phyloP scores from a whole-genome alignment of 92 coral and sea anemone genomes.

The Porites lobata region DNA sequence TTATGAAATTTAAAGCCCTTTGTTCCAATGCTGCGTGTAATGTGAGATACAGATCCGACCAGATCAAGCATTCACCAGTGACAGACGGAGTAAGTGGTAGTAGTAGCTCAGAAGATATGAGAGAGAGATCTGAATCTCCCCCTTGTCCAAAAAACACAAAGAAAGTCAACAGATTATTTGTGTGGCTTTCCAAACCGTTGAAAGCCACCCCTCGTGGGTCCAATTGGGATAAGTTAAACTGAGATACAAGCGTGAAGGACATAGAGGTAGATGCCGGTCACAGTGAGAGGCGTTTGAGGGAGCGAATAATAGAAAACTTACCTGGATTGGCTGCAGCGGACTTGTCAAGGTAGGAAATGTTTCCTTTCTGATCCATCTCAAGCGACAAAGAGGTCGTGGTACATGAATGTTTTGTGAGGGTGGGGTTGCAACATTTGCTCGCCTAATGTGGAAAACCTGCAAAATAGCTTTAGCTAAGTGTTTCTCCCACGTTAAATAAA shows the following conservation, averaged over 20 bases:
- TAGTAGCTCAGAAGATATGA: not conserved
- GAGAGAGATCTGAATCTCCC: not conserved
- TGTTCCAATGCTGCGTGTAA: not conserved
- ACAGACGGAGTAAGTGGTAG: not conserved
- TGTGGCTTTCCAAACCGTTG: conserved; percentile 2
- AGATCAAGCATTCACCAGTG: not conserved
- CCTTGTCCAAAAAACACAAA: not conserved
- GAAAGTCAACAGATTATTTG: conserved; percentile 10
- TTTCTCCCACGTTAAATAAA: no score
- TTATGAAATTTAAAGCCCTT: not conserved
- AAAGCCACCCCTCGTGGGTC: conserved; percentile 7
- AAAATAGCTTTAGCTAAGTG: no score
- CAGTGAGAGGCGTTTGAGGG: conserved; percentile 1
- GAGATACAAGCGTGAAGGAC: not conserved
- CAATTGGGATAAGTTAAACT: not conserved
- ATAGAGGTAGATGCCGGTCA: conserved; percentile 5
- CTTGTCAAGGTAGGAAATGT: not conserved
- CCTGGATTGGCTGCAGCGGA: not conserved
- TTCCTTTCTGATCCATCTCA: not conserved
- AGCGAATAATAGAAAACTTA: not conserved
- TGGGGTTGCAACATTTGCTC: conserved; percentile 4
- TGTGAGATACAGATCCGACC: conserved; percentile 6
- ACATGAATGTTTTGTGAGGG: not conserved
- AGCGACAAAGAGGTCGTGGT: not conserved
- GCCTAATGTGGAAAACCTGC: no score